These are phyloP conservation scores for Ecdyonurus torrentis DNA, from an alignment of 2,888 invertebrate species.

Conservation along the genomic window DNA sequence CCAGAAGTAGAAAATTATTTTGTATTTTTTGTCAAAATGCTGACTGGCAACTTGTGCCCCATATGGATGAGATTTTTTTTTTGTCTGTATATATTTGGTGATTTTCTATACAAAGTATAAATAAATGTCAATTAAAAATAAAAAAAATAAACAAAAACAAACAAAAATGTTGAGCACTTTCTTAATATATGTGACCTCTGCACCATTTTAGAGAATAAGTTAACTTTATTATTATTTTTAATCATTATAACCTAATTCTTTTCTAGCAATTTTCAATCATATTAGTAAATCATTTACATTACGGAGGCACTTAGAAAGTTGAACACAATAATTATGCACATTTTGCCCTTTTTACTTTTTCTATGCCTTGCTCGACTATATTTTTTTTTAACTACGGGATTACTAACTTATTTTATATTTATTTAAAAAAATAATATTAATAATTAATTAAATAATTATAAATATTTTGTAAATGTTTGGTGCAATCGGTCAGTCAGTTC, in stretches of 20 bases:
- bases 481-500: not conserved
- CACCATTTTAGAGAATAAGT: not conserved
- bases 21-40: slow-evolving; percentile 12
- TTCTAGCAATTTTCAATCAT: too few relatives aligned
- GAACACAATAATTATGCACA: not conserved
- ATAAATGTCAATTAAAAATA: slow-evolving; percentile 5
- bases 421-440: too few relatives aligned
- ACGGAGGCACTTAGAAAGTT: not conserved
- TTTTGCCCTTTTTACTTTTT: not conserved
- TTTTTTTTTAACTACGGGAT: not conserved
- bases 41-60: slow-evolving; percentile 28
- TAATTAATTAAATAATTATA: too few relatives aligned
- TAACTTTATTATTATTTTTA: not conserved
- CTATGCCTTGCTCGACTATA: not conserved
- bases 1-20: slow-evolving; percentile 12
- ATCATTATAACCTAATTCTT: not conserved
- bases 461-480: not conserved
- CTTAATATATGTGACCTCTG: slow-evolving; percentile 2
- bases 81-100: slow-evolving; percentile 4
- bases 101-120: not conserved
- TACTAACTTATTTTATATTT: not conserved
- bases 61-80: slow-evolving; percentile 19
- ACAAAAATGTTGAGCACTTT: not conserved
- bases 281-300: not conserved
- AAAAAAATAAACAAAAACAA: not conserved